These are phyloP conservation scores for Chroicocephalus ridibundus DNA, from an alignment of 2,113 vertebrate species.

Conservation along the genomic window DNA sequence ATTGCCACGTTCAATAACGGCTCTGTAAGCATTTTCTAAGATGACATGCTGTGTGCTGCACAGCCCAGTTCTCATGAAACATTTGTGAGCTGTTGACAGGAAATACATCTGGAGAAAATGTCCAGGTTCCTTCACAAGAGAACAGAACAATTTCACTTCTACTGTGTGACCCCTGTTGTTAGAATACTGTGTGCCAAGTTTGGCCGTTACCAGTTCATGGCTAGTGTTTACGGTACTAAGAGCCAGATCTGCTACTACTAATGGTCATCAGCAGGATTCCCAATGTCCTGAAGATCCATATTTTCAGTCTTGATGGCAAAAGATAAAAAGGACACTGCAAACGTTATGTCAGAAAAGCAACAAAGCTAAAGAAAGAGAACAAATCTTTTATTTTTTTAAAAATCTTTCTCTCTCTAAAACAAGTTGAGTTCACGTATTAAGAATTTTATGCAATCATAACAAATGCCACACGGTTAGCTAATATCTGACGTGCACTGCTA, in stretches of 20 bases:
- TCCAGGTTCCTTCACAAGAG: background rate
- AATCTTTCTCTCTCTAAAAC: background rate
- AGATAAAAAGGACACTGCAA: background rate
- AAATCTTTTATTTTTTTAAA: background rate
- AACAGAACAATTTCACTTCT: background rate
- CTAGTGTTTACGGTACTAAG: background rate
- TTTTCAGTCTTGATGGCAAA: background rate
- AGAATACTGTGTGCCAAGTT: background rate
- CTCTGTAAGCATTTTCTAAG: background rate
- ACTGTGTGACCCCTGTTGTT: fast-evolving
- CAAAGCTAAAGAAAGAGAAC: background rate
- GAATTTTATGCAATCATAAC: background rate
- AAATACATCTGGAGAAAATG: background rate
- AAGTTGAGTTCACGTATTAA: background rate
- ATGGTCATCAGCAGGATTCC: background rate
- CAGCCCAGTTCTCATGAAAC: background rate
- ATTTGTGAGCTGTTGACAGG: background rate
- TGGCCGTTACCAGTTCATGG: background rate
- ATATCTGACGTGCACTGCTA: background rate
- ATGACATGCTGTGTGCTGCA: background rate
- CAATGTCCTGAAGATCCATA: background rate
- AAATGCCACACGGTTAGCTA: background rate
- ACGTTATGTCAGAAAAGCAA: background rate
- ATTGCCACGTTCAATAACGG: background rate
- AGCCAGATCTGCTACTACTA: background rate